Evolutionary conservation across 1,140 invertebrate species (phyloP), one percentile per base, ranked within the genome.

Genomic region (Calycopis cecrops): DNA sequence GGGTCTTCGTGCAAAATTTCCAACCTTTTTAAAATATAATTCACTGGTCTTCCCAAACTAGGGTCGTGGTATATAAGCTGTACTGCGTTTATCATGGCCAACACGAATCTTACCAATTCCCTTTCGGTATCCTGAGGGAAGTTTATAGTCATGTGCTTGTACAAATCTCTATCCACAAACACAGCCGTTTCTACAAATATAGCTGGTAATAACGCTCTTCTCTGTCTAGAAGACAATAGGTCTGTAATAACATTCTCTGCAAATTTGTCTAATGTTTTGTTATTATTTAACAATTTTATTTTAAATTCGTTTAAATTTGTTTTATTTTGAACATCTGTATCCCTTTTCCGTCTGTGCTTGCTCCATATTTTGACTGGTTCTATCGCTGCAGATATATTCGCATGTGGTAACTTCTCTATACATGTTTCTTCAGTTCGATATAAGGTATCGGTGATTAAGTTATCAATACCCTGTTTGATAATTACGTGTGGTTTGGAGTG

Each of bases 1-100:
- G 94, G 94, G 78, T 96, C 94, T 21, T 88, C 91, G 66, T 92
- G 91, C 67, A 95, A 91, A 42, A 96, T 91, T 69, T 96, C 94
- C 40, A 96, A 67, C 49, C 93, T 90, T 52, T 95, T 93, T 0
- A 96, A 72, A 38, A 92, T 92, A 57, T 96, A 91, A 61, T 95
- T 93, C 0, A 96, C 90, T 44, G 89, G 82, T 28, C 88, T 88
- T 0, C 94, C 94, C n/a, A 96, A 78, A 57, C 94, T 94, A 1
- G 93, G 92, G 79, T 96, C 94, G 64, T 95, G 92, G 70, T 94
- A 96, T 9, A 96, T 69, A 0, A 95, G 89, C 88, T 96, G 95
- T 1, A 96, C 93, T 7, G 90, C 90, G 67, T 90, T 90, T 37
- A 90, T 89, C 88, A 91, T 90, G 48, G 94, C 93, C 48, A 96